These are phyloP conservation scores for Nothocercus julius DNA, from an alignment of 2,113 vertebrate genomes.

Conservation along the genomic window DNA sequence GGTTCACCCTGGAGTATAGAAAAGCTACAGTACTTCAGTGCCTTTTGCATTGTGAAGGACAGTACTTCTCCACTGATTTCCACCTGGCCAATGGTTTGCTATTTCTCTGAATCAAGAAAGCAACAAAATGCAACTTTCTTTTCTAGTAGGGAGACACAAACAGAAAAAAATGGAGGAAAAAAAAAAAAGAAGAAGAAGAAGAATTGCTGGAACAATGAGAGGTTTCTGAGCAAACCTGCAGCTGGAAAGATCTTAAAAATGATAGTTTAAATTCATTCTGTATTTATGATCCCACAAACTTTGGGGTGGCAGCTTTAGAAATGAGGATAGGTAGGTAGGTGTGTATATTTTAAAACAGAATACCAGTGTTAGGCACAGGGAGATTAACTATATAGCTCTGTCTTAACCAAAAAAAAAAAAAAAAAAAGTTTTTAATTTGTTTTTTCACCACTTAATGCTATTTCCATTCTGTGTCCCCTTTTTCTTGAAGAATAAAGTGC, in stretches of 20 bases:
- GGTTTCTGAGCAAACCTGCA: background rate
- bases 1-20: background rate
- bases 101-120: background rate
- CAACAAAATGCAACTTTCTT: background rate
- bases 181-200: background rate
- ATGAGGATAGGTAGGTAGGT: background rate
- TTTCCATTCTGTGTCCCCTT: background rate
- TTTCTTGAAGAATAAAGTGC: slow-evolving; percentile 4
- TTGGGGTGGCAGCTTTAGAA: background rate
- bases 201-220: background rate
- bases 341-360: background rate
- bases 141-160: background rate
- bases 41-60: slow-evolving; percentile 24
- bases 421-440: background rate
- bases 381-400: background rate
- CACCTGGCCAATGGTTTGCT: background rate
- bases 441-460: slow-evolving; percentile 8
- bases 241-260: slow-evolving; percentile 18
- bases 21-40: background rate
- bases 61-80: background rate
- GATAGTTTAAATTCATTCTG: background rate
- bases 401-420: background rate
- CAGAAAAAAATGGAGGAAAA: background rate
- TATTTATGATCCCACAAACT: slow-evolving; percentile 1
- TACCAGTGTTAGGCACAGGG: background rate